Evolutionary conservation across 2,888 invertebrate species (phyloP), one percentile per base, ranked within the genome.

Genomic region (Hirtodrosophila trivittata): DNA sequence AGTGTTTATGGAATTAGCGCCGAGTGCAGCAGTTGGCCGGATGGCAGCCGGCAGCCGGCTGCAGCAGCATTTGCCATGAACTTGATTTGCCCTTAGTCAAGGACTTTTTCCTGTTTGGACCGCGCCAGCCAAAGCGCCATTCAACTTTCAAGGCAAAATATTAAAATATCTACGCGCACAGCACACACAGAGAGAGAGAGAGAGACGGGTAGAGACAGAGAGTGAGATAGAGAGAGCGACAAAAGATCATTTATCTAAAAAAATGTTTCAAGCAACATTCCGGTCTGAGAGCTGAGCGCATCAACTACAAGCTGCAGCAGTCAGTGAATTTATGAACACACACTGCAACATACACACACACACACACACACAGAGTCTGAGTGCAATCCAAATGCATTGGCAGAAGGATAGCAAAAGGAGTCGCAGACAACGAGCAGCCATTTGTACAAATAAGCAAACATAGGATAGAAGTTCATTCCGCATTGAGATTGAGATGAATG

Each of bases 71-170:
- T 74, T 70, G 67, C 86, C 74, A 70, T 87, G 87, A 87, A 87
- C 88, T 89, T 89, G 87, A 87, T 88, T 88, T 89, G 89, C 88
- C 89, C 89, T 89, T 77, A 84, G 76, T 78, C 88, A 89, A 89
- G 89, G 89, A 89, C 89, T 88, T 88, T 81, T 76, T 68, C 66
- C 74, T 38, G 80, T 12, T 42, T 37, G 37, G 45, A 39, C 28
- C n/a, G 30, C 30, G 33, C 33, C 41, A 37, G 38, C 39, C 9
- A 14, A 12, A 28, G 32, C 32, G 32, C 26, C 28, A 49, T 50
- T 33, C 50, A 65, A 66, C 52, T 71, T 76, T 78, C 71, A 85
- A 85, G 71, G 72, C 80, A 80, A 80, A 84, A 80, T 80, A 80
- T 80, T 73, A 80, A 80, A 80, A 80, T 86, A 80, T 83, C 81